These are phyloP conservation scores for Catalaphyllia jardinei DNA, from an alignment of 64 coral and sea anemone species.

Conservation along the genomic window DNA sequence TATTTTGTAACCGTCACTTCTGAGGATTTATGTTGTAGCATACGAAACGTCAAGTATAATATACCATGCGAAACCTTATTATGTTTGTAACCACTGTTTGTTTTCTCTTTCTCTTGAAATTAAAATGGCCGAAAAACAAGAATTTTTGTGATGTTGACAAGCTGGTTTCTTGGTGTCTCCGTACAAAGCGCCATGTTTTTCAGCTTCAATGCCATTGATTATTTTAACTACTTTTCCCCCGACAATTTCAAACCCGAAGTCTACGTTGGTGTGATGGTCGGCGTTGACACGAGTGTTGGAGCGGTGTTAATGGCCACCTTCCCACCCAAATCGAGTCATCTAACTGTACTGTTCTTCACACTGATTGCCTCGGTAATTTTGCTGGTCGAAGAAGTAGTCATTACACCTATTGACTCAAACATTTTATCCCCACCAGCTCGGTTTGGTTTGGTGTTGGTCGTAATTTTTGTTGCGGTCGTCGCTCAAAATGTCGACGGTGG, in stretches of 20 bases:
- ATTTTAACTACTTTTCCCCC: conserved; percentile 92
- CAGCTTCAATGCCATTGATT: conserved; percentile 84
- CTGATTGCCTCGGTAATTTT: conserved; percentile 63
- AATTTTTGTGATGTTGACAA: too few species aligned
- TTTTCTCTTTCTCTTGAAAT: too few species aligned
- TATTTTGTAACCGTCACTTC: too few species aligned
- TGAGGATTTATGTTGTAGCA: too few species aligned
- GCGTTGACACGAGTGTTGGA: conserved; percentile 76
- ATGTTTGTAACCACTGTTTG: too few species aligned
- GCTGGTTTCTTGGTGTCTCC: conserved; percentile 88
- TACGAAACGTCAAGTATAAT: too few species aligned
- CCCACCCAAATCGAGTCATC: not conserved
- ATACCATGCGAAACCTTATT: too few species aligned
- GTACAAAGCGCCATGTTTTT: conserved; percentile 90
- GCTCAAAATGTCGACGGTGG: conserved; percentile 86
- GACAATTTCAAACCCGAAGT: conserved; percentile 53
- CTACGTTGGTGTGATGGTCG: conserved; percentile 52
- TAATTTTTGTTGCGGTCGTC: conserved; percentile 72
- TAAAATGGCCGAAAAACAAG: too few species aligned
- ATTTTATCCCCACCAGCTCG: conserved; percentile 39
- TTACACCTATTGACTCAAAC: conserved; percentile 45
- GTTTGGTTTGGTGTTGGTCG: conserved; percentile 59
- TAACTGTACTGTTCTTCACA: conserved; percentile 64
- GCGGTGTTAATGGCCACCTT: not conserved
- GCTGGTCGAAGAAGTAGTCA: conserved; percentile 66